Conservation (phyloP, 2,113 vertebrate genomes). For the Gymnarchus niloticus region DNA sequence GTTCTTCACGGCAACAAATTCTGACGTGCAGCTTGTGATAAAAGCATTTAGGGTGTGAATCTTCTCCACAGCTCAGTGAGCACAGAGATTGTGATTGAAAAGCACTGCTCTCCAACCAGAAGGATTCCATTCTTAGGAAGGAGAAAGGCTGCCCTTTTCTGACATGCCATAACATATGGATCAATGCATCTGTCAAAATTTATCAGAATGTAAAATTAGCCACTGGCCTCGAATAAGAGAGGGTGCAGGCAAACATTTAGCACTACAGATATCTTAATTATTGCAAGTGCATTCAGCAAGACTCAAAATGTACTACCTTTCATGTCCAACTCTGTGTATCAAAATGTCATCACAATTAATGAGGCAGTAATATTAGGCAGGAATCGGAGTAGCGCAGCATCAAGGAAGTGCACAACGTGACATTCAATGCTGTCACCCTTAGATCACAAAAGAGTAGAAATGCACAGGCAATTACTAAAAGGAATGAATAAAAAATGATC, state of each 20-base stretch:
- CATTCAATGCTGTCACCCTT: neutral
- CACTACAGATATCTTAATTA: neutral
- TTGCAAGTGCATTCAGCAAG: neutral
- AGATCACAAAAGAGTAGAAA: neutral
- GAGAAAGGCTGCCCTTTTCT: neutral
- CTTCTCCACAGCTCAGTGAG: neutral
- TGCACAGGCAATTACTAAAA: neutral
- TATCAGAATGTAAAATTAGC: constrained; percentile 1
- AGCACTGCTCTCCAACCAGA: neutral
- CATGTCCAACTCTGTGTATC: neutral
- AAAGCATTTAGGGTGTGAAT: neutral
- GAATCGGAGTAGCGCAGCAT: too few relatives aligned
- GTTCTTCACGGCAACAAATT: neutral
- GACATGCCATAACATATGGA: neutral
- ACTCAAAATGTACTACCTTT: neutral
- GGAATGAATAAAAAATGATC: constrained; percentile 1
- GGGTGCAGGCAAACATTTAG: neutral
- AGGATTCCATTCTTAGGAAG: neutral
- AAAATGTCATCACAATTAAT: neutral
- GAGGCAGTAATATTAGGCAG: neutral
- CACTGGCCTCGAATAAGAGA: neutral
- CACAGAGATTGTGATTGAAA: neutral
- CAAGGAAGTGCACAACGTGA: neutral
- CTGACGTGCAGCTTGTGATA: neutral
- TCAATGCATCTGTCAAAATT: constrained; percentile 17